A percentile compares a stretch with the other conserved stretches of the same genome.
Evolutionary conservation across 2,113 vertebrate species (phyloP).

Genomic region (Poeciliopsis retropinna): DNA sequence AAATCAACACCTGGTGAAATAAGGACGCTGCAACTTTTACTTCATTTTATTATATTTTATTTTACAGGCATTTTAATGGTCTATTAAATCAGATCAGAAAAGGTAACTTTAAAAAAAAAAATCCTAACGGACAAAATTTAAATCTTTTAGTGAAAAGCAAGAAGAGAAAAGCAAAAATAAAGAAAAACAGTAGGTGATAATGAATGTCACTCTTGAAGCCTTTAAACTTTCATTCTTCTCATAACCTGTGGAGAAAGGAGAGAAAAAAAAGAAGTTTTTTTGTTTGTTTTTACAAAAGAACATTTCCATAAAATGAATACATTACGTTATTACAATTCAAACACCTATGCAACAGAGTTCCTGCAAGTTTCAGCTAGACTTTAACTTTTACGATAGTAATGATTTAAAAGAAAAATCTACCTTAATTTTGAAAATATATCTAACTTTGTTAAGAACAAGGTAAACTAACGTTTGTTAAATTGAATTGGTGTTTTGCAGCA

Average conservation of each 20-base stretch:
- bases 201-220: too few species aligned
- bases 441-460: neutral
- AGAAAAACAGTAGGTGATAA: neutral
- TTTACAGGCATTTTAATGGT: neutral
- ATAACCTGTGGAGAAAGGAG: conserved; percentile 6
- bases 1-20: neutral
- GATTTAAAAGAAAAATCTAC: neutral
- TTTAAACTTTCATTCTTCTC: conserved; percentile 17
- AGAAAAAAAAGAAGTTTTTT: neutral
- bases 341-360: neutral
- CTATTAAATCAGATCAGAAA: neutral
- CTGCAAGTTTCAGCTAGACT: neutral
- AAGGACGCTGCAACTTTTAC: neutral
- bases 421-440: neutral
- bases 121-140: neutral
- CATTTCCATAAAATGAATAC: neutral
- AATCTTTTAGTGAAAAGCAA: neutral
- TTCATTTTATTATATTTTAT: neutral
- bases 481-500: neutral
- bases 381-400: neutral
- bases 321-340: neutral
- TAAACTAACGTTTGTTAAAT: neutral
- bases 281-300: neutral
- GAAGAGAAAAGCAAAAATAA: too few species aligned
- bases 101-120: neutral